Evolutionary conservation across 2,797 vertebrate genomes (phyloP).

Genomic region (Eulemur mongoz): DNA sequence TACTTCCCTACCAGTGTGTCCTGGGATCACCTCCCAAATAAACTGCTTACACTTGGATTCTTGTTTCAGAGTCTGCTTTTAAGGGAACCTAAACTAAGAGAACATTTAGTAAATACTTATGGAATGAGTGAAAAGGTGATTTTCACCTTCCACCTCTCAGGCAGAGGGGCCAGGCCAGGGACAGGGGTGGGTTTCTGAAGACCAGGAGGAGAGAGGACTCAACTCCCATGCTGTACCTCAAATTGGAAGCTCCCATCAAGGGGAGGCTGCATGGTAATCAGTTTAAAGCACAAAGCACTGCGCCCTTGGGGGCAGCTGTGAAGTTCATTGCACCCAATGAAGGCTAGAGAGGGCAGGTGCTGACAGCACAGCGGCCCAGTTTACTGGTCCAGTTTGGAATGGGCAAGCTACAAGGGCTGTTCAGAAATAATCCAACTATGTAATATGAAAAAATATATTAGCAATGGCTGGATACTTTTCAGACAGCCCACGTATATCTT

Average conservation of each 20-base stretch:
- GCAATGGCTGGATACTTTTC: no score
- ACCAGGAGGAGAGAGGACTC: background rate
- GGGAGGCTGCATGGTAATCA: background rate
- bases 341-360: background rate
- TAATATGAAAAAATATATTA: no score
- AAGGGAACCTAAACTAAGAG: background rate
- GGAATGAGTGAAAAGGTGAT: background rate
- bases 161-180: background rate
- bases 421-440: no score
- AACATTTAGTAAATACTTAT: background rate
- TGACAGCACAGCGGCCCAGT: background rate
- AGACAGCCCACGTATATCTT: background rate
- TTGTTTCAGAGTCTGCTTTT: background rate
- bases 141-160: background rate
- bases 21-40: background rate
- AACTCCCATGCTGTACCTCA: background rate
- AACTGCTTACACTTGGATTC: constrained; percentile 6
- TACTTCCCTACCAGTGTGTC: background rate
- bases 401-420: no score
- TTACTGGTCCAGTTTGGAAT: background rate
- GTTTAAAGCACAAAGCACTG: background rate
- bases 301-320: background rate
- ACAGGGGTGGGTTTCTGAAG: background rate
- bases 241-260: background rate
- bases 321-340: background rate